Conservation (phyloP, 2,888 invertebrate genomes). For the Euspilapteryx auroguttella region DNA sequence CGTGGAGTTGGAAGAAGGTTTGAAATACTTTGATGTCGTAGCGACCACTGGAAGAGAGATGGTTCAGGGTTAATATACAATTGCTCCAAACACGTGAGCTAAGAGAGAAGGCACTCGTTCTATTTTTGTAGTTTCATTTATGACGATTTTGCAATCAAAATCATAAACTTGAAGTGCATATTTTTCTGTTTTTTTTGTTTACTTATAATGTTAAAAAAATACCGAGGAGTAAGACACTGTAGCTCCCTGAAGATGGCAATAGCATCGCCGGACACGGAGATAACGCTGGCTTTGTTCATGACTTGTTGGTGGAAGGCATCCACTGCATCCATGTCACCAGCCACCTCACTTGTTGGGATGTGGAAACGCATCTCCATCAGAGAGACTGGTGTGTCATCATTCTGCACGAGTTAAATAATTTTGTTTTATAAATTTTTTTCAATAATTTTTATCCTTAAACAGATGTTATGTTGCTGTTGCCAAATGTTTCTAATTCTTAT, state of each 20-base stretch:
- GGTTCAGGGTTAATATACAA: not conserved
- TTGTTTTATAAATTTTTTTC: too few relatives aligned
- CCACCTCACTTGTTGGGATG: conserved; percentile 88
- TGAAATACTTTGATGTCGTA: conserved; percentile 96
- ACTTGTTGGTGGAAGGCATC: conserved; percentile 98
- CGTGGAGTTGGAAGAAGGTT: conserved; percentile 65
- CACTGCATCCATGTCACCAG: conserved; percentile 87
- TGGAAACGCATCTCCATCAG: conserved; percentile 98
- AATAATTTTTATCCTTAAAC: too few relatives aligned
- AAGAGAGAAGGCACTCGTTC: too few relatives aligned
- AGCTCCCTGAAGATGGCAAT: conserved; percentile 96
- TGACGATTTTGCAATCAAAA: conserved; percentile 3
- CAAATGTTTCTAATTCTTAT: too few relatives aligned
- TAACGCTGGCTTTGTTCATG: conserved; percentile 96
- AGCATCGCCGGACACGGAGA: conserved; percentile 96
- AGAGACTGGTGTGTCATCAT: conserved; percentile 97
- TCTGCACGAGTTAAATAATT: too few relatives aligned
- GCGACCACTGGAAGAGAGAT: conserved; percentile 74
- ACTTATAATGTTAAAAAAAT: too few relatives aligned
- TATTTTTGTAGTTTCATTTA: too few relatives aligned
- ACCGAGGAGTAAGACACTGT: conserved; percentile 98
- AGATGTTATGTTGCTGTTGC: too few relatives aligned
- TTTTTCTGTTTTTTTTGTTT: too few relatives aligned
- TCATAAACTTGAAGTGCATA: too few relatives aligned
- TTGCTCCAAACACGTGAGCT: not conserved